phyloP scores from a whole-genome alignment of 2,797 vertebrate species.

The Eulemur coronatus region DNA sequence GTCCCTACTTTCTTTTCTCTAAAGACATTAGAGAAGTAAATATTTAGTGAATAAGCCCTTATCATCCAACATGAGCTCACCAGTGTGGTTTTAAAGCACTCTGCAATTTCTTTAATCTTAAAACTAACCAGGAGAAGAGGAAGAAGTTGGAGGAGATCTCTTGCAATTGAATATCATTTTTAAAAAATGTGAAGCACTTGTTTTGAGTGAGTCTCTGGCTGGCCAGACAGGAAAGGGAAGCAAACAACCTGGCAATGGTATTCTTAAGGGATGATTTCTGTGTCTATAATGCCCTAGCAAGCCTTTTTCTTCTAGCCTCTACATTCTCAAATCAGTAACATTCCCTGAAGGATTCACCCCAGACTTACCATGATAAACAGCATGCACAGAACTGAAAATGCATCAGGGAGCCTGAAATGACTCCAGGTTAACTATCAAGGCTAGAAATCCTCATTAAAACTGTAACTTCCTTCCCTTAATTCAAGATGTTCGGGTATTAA shows the following conservation, averaged over 20 bases:
- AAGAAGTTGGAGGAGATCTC: not conserved
- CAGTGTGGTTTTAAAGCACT: conserved; percentile 32
- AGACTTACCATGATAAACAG: conserved; percentile 45
- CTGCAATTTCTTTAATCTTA: conserved; percentile 69
- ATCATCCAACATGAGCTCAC: conserved; percentile 49
- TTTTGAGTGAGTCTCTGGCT: conserved; percentile 48
- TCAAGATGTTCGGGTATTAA: conserved; percentile 20
- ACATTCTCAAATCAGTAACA: not conserved
- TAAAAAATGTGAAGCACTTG: not conserved
- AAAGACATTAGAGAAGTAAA: conserved; percentile 29
- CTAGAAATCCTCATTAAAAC: conserved; percentile 43
- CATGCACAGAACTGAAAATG: not conserved
- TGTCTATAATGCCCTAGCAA: not conserved
- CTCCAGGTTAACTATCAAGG: conserved; percentile 53
- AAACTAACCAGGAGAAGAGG: conserved; percentile 16
- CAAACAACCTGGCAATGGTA: not conserved
- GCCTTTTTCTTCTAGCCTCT: not conserved
- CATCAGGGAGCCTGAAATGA: not conserved
- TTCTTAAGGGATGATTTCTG: not conserved
- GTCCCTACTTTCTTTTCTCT: conserved; percentile 39
- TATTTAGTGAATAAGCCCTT: conserved; percentile 55
- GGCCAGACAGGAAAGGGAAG: not conserved
- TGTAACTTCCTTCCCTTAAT: not conserved
- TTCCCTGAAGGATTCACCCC: not conserved
- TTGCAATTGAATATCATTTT: not conserved